Percentiles rank a stretch among this genome's conserved stretches.
These are phyloP conservation scores for Himalopsyche phryganea DNA, from an alignment of 1,140 invertebrate species.

Conservation along the genomic window DNA sequence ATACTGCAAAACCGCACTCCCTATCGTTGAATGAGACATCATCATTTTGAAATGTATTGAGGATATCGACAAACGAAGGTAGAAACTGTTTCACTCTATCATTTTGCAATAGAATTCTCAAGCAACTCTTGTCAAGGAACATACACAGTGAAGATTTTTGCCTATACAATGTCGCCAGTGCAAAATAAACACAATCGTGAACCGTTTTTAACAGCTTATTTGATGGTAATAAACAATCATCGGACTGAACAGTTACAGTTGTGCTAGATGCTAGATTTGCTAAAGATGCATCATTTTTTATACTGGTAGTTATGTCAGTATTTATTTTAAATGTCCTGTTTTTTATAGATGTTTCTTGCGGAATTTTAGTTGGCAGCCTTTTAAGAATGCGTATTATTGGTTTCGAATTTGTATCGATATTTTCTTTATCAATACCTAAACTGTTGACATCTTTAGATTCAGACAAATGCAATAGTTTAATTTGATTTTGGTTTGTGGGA, in stretches of 20 bases:
- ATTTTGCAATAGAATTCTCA: slow-evolving; percentile 46
- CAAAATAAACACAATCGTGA: slow-evolving; percentile 49
- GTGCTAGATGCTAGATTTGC: background rate
- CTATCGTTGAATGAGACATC: slow-evolving; percentile 1
- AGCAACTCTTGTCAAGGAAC: slow-evolving; percentile 44
- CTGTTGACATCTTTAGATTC: too few relatives aligned
- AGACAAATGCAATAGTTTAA: too few relatives aligned
- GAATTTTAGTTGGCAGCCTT: too few relatives aligned
- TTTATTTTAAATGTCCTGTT: background rate
- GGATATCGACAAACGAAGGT: slow-evolving; percentile 44
- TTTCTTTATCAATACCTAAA: too few relatives aligned
- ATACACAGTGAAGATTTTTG: slow-evolving; percentile 40
- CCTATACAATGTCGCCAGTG: slow-evolving; percentile 45
- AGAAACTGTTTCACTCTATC: slow-evolving; percentile 43
- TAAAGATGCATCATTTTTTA: background rate
- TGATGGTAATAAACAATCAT: slow-evolving; percentile 21
- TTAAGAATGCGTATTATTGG: too few relatives aligned
- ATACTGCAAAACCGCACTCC: slow-evolving; percentile 31
- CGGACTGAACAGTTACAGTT: background rate
- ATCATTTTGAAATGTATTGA: slow-evolving; percentile 37
- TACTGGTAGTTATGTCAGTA: background rate
- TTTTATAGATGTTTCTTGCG: background rate
- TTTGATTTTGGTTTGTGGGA: too few relatives aligned
- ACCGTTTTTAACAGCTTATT: slow-evolving; percentile 41
- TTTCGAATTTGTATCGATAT: too few relatives aligned